These are phyloP conservation scores for Epirrhoe alternata DNA, from an alignment of 2,888 invertebrate species.

Conservation along the genomic window DNA sequence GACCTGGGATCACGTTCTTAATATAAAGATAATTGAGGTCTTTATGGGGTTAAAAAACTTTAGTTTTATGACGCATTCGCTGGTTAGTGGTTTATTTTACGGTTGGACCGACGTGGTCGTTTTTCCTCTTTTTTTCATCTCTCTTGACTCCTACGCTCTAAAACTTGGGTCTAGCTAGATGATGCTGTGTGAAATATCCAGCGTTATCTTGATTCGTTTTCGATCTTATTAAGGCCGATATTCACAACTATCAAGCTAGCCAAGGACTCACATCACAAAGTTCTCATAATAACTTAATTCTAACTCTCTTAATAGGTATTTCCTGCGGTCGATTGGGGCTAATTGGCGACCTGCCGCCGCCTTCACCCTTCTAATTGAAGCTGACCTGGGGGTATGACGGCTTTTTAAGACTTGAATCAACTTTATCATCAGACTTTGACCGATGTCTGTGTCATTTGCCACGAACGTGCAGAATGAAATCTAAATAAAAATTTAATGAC, in stretches of 20 bases:
- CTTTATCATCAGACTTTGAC: not conserved
- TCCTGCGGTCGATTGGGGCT: conserved; percentile 73
- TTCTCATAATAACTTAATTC: conserved; percentile 63
- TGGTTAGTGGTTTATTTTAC: conserved; percentile 12
- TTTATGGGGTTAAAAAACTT: conserved; percentile 36
- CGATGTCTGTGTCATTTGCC: too few relatives aligned
- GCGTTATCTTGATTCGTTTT: too few relatives aligned
- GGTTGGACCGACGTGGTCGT: not conserved
- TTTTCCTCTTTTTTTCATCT: conserved; percentile 4
- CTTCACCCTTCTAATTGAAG: conserved; percentile 62
- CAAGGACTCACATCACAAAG: conserved; percentile 15
- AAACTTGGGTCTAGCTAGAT: too few relatives aligned
- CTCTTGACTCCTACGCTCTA: too few relatives aligned
- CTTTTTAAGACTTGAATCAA: conserved; percentile 4
- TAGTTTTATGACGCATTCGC: conserved; percentile 20
- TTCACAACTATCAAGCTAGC: not conserved
- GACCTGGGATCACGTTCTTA: conserved; percentile 43
- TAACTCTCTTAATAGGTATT: too few relatives aligned
- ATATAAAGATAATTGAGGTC: conserved; percentile 39
- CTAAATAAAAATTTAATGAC: too few relatives aligned
- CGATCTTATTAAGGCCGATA: not conserved
- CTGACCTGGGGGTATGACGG: conserved; percentile 61
- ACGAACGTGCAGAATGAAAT: too few relatives aligned
- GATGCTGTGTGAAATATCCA: too few relatives aligned
- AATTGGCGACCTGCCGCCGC: conserved; percentile 67